Conservation (phyloP, 1,140 invertebrate genomes). For the Drosophila parabipectinata region DNA sequence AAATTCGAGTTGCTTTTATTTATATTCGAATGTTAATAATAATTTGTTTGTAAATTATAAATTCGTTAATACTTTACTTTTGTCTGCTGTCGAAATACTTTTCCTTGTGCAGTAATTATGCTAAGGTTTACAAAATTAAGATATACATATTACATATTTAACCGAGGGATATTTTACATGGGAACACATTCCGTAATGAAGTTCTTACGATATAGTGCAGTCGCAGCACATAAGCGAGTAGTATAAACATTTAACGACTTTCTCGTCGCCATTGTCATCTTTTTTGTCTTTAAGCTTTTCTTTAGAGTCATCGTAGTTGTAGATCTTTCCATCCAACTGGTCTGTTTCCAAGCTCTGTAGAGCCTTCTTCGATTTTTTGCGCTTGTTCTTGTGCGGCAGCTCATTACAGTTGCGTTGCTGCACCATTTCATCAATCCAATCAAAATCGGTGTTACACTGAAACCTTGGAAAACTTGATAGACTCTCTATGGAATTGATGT, state of each 20-base stretch:
- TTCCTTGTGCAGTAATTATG: constrained; percentile 1
- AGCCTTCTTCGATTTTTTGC: constrained; percentile 72
- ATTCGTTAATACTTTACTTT: constrained; percentile 42
- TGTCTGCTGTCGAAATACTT: constrained; percentile 7
- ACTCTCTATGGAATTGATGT: constrained; percentile 81
- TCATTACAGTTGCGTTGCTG: constrained; percentile 65
- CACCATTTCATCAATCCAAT: constrained; percentile 69
- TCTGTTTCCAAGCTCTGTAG: constrained; percentile 47
- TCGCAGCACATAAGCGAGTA: constrained; percentile 83
- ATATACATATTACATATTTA: constrained; percentile 45
- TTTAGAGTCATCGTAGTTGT: constrained; percentile 30
- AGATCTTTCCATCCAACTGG: constrained; percentile 66
- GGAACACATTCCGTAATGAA: constrained; percentile 6
- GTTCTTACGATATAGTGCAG: constrained; percentile 76
- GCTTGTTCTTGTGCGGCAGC: constrained; percentile 68
- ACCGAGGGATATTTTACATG: constrained; percentile 53
- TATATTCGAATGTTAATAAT: constrained; percentile 16
- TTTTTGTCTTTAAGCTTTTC: constrained; percentile 39
- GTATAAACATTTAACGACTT: constrained; percentile 81
- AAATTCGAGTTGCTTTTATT: constrained; percentile 15
- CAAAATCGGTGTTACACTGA: constrained; percentile 53
- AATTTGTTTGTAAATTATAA: constrained; percentile 29
- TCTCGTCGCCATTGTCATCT: constrained; percentile 72
- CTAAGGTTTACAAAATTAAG: constrained; percentile 23
- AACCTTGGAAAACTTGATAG: constrained; percentile 58